Evolutionary conservation across 2,888 invertebrate species (phyloP).

Genomic region (Noctuana brunneofusca): DNA sequence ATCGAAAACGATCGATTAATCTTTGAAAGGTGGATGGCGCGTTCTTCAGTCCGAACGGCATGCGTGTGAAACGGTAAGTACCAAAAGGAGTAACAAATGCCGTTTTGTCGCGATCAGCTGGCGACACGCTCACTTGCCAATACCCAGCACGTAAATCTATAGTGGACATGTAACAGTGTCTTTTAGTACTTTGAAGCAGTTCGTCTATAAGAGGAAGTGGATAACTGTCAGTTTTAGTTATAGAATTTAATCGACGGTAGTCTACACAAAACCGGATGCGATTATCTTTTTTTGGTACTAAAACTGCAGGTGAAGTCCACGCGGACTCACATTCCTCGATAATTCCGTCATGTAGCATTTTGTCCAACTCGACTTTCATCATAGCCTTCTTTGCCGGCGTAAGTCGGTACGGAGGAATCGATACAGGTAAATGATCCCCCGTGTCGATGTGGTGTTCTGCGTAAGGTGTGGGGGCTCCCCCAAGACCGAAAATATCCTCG

Average conservation of each 20-base stretch:
- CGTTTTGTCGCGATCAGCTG: slow-evolving; percentile 43
- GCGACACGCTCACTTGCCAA: slow-evolving; percentile 46
- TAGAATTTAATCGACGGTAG: slow-evolving; percentile 44
- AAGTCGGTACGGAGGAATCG: slow-evolving; percentile 37
- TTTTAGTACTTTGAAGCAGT: slow-evolving; percentile 49
- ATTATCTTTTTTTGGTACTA: slow-evolving; percentile 53
- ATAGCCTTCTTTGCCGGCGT: slow-evolving; percentile 38
- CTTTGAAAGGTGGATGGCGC: slow-evolving; percentile 37
- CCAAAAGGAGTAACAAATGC: slow-evolving; percentile 46
- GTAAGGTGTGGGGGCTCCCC: slow-evolving; percentile 1
- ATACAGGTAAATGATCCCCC: slow-evolving; percentile 42
- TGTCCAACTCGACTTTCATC: slow-evolving; percentile 42
- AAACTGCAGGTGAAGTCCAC: slow-evolving; percentile 52
- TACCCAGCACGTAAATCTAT: slow-evolving; percentile 54
- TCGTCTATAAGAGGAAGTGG: slow-evolving; percentile 59
- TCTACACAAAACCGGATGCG: slow-evolving; percentile 50
- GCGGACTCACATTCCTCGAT: slow-evolving; percentile 57
- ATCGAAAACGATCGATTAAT: slow-evolving; percentile 42
- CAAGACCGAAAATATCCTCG: not conserved
- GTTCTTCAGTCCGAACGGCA: slow-evolving; percentile 48
- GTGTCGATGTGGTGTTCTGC: slow-evolving; percentile 42
- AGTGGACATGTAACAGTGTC: slow-evolving; percentile 46
- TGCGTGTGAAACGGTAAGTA: slow-evolving; percentile 34
- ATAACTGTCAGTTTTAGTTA: slow-evolving; percentile 46
- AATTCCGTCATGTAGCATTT: slow-evolving; percentile 48